Evolutionary conservation across 92 coral and sea anemone species (phyloP), one percentile per base, ranked within the genome.

Genomic region (Micromussa lordhowensis): DNA sequence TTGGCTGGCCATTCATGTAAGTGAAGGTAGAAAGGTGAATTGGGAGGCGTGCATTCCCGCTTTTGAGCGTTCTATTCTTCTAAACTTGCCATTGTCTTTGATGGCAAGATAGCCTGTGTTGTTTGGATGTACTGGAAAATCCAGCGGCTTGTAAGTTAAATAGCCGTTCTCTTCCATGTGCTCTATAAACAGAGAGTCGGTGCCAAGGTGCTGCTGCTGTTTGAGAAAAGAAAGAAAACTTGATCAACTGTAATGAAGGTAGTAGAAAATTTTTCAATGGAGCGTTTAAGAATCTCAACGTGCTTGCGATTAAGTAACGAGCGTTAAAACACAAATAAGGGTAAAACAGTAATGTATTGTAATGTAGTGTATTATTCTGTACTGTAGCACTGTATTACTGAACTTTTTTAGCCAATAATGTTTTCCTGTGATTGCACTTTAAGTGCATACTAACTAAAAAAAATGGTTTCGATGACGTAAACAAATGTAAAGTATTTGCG

Each of bases 1-100:
- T 31, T 3, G 1, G 70, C 34, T 6, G n/a, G 19, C 59, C 73
- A 74, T 36, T 68, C 40, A 63, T 28, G 2, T 10, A 13, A 16
- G 1, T 4, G 11, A 15, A 16, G 58, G 17, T 29, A 91, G 9
- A 19, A 93, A 75, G 0, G 3, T 13, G 66, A 95, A 95, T 68
- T 94, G 95, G 16, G 98, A 80, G 17, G 98, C 92, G 16, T 89
- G 76, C 98, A 95, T 95, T 34, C 98, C 98, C 4, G 96, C 85
- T 26, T 14, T 72, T 17, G 98, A 80, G 36, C 91, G 91, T 18
- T 92, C 92, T 14, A 94, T 93, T 86, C 94, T 83, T 59, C 88
- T 89, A 54, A 94, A 79, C 22, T 86, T 77, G 11, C 96, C 96
- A 68, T 95, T 94, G 34, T 85, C 82, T 75, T 95, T 95, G 19